Base-by-base conservation (phyloP, 2,888 invertebrate species). In the Epicampocera succincta region DNA sequence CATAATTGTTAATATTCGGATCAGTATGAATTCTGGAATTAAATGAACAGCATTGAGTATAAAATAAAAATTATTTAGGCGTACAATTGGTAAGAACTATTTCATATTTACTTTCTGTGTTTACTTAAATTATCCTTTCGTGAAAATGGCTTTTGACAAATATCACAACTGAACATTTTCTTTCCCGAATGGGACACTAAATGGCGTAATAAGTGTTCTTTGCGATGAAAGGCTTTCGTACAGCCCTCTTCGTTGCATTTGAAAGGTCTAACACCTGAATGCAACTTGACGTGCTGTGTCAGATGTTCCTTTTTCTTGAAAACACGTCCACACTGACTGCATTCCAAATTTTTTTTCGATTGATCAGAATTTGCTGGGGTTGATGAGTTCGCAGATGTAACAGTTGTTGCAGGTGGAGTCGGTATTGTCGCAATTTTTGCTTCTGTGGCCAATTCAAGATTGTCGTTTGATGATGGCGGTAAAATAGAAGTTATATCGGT, bases 251-350 rank as follows among this genome's bases (percentile, higher is more conserved):
- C 92, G 0, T 92, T 92, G 84, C 94, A 95, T 21, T 93, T 93
- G 85, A 94, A 95, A 0, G 94, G 94, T 54, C 95, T 91, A 81
- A 94, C 92, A 6, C 94, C 94, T 0, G 93, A 93, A 85, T 94
- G 94, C 1, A 94, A 88, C 86, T 94, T 94, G 1, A 93, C 91
- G 85, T 94, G 94, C 84, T 94, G 95, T 77, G 93, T 93, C 0
- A 95, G 90, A 86, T 94, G 94, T 86, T 94, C 95, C 87, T 94
- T 93, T 84, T 94, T 92, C 86, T 94, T 94, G 86, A 95, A 95
- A 0, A 92, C 92, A 84, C 94, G 93, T 6, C 92, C 92, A 87
- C 94, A 95, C 15, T 93, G 91, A 46, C 93, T 93, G 85, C 94
- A 94, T 86, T 87, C 88, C 88, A 86, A 85, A 84, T 76, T 73